These are phyloP conservation scores for Ageneiosus marmoratus DNA, from an alignment of 2,113 vertebrate species.

Conservation along the genomic window DNA sequence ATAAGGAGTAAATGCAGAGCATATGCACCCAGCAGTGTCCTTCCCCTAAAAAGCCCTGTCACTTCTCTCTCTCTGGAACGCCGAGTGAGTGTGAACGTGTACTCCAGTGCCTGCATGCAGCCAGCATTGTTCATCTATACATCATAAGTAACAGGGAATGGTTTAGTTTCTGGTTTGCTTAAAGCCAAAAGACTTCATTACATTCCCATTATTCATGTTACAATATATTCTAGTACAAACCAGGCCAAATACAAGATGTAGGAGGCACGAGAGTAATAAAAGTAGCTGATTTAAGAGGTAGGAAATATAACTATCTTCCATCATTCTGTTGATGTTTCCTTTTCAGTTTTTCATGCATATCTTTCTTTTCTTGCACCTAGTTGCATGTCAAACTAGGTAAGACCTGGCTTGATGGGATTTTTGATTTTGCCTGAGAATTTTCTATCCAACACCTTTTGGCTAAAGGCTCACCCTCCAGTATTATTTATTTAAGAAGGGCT, in stretches of 20 bases:
- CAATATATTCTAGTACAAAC: neutral
- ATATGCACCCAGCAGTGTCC: neutral
- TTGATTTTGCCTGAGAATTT: neutral
- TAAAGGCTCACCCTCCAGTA: constrained; percentile 28
- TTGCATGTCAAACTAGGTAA: neutral
- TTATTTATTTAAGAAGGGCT: constrained; percentile 50
- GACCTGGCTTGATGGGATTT: neutral
- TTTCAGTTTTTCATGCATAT: neutral
- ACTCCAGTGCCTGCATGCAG: neutral
- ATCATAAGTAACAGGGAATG: constrained; percentile 53
- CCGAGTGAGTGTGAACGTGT: constrained; percentile 45
- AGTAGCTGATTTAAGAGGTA: neutral
- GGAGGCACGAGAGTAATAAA: neutral
- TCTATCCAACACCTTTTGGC: constrained; percentile 35
- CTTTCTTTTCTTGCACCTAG: neutral
- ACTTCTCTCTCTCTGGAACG: constrained; percentile 31
- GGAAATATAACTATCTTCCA: neutral
- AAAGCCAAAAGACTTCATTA: neutral
- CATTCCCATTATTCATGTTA: neutral
- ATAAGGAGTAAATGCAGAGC: constrained; percentile 37
- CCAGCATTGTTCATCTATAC: constrained; percentile 41
- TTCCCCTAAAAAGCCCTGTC: neutral
- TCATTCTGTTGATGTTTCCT: neutral
- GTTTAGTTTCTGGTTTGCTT: neutral
- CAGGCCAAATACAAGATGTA: neutral